phyloP scores from a whole-genome alignment of 2,797 vertebrate genomes.

The Macropodus opercularis region DNA sequence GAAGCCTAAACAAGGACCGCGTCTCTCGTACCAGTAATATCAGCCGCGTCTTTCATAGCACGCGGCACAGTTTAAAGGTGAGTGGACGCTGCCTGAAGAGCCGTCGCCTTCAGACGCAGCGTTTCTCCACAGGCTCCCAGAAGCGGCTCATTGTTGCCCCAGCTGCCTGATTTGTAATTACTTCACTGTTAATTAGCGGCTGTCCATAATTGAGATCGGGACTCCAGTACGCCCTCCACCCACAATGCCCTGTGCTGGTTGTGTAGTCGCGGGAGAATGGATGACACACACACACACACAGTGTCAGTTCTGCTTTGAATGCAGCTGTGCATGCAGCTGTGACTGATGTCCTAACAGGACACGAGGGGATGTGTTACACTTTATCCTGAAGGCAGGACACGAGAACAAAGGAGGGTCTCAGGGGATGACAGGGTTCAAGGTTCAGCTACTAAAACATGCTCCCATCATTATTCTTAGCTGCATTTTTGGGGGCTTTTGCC shows the following conservation, averaged over 20 bases:
- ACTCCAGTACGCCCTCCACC: conserved; percentile 39
- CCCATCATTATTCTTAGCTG: neutral
- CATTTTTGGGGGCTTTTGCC: conserved; percentile 2
- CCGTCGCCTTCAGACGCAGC: conserved; percentile 33
- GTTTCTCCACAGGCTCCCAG: conserved; percentile 5
- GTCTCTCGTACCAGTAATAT: neutral
- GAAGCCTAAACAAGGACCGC: neutral
- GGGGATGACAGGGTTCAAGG: conserved; percentile 26
- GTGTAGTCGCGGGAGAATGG: conserved; percentile 20
- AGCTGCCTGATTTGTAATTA: conserved; percentile 64
- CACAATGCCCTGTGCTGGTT: conserved; percentile 47
- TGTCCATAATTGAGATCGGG: conserved; percentile 34
- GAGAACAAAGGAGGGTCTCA: conserved; percentile 46
- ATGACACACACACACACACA: conserved; percentile 8
- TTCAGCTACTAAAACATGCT: neutral
- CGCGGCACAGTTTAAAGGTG: neutral
- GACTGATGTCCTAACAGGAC: conserved; percentile 66
- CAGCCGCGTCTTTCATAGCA: neutral
- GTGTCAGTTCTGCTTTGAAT: conserved; percentile 41
- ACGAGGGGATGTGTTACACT: conserved; percentile 51
- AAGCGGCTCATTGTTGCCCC: conserved; percentile 32
- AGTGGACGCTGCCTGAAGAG: neutral
- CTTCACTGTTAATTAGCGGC: conserved; percentile 56
- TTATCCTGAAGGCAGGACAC: conserved; percentile 40
- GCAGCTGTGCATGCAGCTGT: conserved; percentile 61